Evolutionary conservation across 2,888 invertebrate genomes (phyloP), one percentile per base, ranked within the genome.

Genomic region (Malacosoma neustria): DNA sequence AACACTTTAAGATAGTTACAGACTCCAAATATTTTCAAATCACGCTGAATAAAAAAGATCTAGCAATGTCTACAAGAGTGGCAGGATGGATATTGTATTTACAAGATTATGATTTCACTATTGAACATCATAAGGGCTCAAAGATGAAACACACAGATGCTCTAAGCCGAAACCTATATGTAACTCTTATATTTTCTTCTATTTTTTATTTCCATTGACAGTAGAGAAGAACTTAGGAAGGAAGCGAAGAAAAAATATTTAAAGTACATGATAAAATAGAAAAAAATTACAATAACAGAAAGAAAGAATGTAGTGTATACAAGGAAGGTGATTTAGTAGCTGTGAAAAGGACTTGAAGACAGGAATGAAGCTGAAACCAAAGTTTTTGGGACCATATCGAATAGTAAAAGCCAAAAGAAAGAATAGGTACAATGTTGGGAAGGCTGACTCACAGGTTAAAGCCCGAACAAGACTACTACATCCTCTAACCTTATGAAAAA

Each of bases 281-380:
- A 12, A 38, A 11, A 38, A 32, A 29, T n/a, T 54, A 42, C 32
- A 46, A 51, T 38, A 49, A 33, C 11, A 51, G 42, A 11, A 40
- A 52, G 32, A 53, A 49, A 15, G 33, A 39, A 29, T 37, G 38
- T 14, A 14, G 13, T 1, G 4, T 33, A 2, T 54, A 54, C 32
- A 33, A 48, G 2, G 30, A 33, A 9, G 49, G 51, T 5, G 49
- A 55, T 34, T 12, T 51, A 13, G 51, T 54, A 1, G 56, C 54
- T 11, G 54, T 57, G 13, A 48, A 52, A 14, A 37, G 46, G 4
- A 56, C 55, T 1, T 51, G 53, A 36, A 34, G 0, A 34, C 35
- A 30, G 51, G 42, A 0, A 5, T 35, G 0, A 54, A 57, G 34
- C 15, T 51, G 3, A 39, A 45, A 3, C 38, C 46, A 1, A 52